Conservation (phyloP, 2,797 vertebrate genomes). For the Natrix natrix region DNA sequence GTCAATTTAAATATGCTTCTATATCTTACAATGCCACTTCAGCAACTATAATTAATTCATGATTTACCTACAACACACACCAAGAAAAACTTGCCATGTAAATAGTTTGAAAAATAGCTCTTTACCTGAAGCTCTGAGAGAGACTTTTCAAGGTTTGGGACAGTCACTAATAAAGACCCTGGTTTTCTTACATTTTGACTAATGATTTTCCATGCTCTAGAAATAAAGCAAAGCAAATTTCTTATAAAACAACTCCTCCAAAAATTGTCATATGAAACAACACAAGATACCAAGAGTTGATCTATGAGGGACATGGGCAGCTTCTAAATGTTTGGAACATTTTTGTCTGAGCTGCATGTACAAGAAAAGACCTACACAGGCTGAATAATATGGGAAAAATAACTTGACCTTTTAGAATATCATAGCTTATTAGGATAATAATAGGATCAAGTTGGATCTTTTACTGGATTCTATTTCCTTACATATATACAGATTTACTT, state of each 20-base stretch:
- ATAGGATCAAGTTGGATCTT: background rate
- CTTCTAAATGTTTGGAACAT: background rate
- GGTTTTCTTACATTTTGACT: slow-evolving; percentile 76
- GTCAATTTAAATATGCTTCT: background rate
- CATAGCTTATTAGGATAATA: background rate
- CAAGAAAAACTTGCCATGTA: background rate
- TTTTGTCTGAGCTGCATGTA: background rate
- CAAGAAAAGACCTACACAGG: background rate
- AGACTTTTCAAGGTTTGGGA: slow-evolving; percentile 83
- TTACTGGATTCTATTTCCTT: background rate
- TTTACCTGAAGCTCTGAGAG: slow-evolving; percentile 79
- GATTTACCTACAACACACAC: slow-evolving; percentile 25
- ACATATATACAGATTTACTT: background rate
- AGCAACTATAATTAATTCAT: slow-evolving; percentile 1
- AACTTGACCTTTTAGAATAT: background rate
- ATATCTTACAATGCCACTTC: background rate
- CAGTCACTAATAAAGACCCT: slow-evolving; percentile 83
- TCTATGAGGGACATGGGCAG: background rate
- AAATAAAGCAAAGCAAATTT: slow-evolving; percentile 51
- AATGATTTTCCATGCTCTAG: slow-evolving; percentile 85
- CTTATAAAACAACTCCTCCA: background rate
- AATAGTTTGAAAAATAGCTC: slow-evolving; percentile 46
- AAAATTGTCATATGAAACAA: background rate
- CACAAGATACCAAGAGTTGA: background rate
- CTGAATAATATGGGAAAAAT: background rate